These are phyloP conservation scores for Lindbergichthys nudifrons DNA, from an alignment of 2,797 vertebrate species.

Conservation along the genomic window DNA sequence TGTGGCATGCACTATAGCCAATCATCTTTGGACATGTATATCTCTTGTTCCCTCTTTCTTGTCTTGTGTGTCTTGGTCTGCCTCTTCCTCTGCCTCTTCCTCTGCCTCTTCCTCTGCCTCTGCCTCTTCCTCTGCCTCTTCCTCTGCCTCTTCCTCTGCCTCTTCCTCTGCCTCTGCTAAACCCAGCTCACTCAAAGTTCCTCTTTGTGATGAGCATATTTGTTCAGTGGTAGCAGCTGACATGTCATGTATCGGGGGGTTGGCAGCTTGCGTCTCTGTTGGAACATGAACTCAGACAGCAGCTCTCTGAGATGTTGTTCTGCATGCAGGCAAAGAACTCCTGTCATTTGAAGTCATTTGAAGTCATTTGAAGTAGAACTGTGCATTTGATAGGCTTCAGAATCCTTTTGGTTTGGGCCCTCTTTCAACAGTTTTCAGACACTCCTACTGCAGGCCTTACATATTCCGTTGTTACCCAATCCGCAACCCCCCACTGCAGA, in stretches of 20 bases:
- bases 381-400: background rate
- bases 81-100: constrained; percentile 11
- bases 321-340: background rate
- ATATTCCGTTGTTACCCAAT: constrained; percentile 35
- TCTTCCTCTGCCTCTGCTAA: constrained; percentile 7
- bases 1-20: too few relatives aligned
- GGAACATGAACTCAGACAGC: background rate
- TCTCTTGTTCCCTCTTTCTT: background rate
- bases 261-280: constrained; percentile 11
- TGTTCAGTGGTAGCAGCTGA: constrained; percentile 48
- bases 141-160: constrained; percentile 8
- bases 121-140: constrained; percentile 8
- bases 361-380: background rate
- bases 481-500: constrained; percentile 16
- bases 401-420: constrained; percentile 2
- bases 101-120: constrained; percentile 14
- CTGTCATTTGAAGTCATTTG: background rate
- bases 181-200: constrained; percentile 32
- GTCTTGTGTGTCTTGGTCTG: background rate
- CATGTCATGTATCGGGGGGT: constrained; percentile 9
- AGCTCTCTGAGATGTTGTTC: background rate
- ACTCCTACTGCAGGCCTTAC: constrained; percentile 21
- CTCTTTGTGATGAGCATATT: constrained; percentile 41
- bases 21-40: constrained; percentile 13
- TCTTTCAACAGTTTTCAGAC: background rate